Conservation (phyloP, 2,888 invertebrate genomes). For the Sabellastarte sp. region DNA sequence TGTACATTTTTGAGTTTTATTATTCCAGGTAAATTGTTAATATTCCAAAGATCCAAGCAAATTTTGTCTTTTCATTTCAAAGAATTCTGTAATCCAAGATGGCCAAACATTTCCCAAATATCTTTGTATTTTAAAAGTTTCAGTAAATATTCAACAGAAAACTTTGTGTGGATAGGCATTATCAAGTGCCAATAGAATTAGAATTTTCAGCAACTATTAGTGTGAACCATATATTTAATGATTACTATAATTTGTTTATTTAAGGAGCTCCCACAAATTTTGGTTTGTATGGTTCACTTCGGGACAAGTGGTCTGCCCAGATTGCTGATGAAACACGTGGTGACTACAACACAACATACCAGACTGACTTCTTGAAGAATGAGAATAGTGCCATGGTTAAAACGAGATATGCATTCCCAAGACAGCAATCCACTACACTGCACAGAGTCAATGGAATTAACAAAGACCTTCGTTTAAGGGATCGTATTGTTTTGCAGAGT, state of each 20-base stretch:
- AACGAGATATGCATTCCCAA: constrained; percentile 39
- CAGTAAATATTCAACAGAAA: no score
- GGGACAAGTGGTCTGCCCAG: constrained; percentile 34
- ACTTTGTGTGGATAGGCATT: no score
- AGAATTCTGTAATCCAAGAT: no score
- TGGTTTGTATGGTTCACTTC: constrained; percentile 38
- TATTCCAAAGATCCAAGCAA: no score
- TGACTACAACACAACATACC: constrained; percentile 37
- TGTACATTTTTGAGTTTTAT: no score
- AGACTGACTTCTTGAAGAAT: constrained; percentile 13
- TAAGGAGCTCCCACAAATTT: constrained; percentile 51
- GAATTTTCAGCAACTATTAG: no score
- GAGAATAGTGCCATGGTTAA: constrained; percentile 18
- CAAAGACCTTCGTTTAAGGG: constrained; percentile 47
- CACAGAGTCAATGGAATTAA: constrained; percentile 45
- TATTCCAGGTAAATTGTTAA: no score
- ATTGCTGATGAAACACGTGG: constrained; percentile 38
- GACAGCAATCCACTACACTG: constrained; percentile 41
- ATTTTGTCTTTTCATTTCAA: no score
- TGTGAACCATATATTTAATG: no score
- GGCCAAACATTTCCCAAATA: no score
- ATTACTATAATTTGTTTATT: constrained; percentile 16
- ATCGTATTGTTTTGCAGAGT: constrained; percentile 31
- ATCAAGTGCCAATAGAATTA: no score
- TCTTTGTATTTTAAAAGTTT: no score